Evolutionary conservation across 2,113 vertebrate genomes (phyloP), one percentile per base, ranked within the genome.

Genomic region (Alethe diademata): DNA sequence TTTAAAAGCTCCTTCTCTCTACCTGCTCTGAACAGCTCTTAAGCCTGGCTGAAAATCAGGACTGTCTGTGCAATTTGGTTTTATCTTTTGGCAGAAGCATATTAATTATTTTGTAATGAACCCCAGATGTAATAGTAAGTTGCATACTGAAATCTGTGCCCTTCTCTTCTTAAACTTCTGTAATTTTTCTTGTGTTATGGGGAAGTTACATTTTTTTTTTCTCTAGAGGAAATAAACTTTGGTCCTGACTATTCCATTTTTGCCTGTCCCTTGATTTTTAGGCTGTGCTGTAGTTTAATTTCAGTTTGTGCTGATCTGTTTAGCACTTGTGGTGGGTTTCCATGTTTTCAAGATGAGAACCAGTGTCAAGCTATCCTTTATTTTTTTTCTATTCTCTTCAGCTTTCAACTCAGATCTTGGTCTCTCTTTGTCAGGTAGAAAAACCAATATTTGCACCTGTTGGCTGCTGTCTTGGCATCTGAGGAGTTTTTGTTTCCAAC

Each of bases 391-490:
- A 35, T 57, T 79, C 11, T 64, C 40, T 51, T 73, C 17, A 45
- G 9, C 20, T 84, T 73, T 73, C 3, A 57, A 8, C 12, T 86
- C 19, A 9, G 33, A 43, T 70, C 12, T 83, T 66, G 33, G 23
- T 22, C 60, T 54, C 33, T 83, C 31, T 75, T 28, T 50, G 35
- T 12, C 56, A 42, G 35, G 29, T 25, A 23, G 19, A 62, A 33
- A 8, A n/a, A 25, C 9, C 31, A 57, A 5, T 56, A 54, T 57
- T 61, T 95, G 35, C 23, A 80, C 2, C 42, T 0, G 0, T 19
- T 88, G 40, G 51, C 20, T 64, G 28, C 7, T 67, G 11, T 67
- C 53, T 69, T 56, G 38, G 26, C 12, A 33, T 31, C n/a, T 48
- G 58, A 31, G 12, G 8, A 15, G 1, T 35, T 45, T 88, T 58